Evolutionary conservation across 2,113 vertebrate species (phyloP).

Genomic region (Salvator merianae): DNA sequence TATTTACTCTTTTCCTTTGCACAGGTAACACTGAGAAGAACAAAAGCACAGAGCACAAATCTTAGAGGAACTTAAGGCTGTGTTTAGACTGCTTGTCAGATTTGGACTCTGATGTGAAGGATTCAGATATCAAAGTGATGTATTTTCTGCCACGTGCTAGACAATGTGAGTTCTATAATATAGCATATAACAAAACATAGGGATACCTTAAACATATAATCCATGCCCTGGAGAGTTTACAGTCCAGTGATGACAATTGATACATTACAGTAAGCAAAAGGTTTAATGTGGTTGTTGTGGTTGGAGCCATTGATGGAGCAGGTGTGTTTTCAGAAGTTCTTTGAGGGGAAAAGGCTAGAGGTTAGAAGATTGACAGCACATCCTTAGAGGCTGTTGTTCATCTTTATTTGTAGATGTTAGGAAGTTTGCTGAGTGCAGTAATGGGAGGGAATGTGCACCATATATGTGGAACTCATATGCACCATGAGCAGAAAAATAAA

Average conservation of each 20-base stretch:
- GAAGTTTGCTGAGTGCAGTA: neutral
- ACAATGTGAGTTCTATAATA: neutral
- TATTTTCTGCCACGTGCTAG: neutral
- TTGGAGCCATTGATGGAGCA: neutral
- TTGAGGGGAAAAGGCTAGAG: neutral
- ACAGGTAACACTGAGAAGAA: conserved; percentile 15
- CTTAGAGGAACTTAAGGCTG: neutral
- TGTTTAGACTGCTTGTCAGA: conserved; percentile 23
- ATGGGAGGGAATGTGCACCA: neutral
- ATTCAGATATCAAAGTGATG: neutral
- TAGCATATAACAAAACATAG: neutral
- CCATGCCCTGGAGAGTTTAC: neutral
- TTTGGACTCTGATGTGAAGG: conserved; percentile 19
- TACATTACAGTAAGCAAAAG: neutral
- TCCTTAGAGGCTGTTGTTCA: neutral
- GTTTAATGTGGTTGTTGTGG: neutral
- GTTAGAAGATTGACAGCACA: neutral
- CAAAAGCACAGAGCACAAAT: neutral
- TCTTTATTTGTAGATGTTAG: neutral
- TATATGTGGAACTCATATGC: neutral
- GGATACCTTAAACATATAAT: neutral
- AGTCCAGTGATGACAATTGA: neutral
- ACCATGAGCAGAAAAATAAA: neutral
- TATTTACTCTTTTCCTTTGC: neutral
- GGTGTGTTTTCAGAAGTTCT: conserved; percentile 1